A percentile compares a stretch with the other conserved stretches of the same genome.
Conservation (phyloP, 2,113 vertebrate genomes). For the Chaenogobius annularis region DNA sequence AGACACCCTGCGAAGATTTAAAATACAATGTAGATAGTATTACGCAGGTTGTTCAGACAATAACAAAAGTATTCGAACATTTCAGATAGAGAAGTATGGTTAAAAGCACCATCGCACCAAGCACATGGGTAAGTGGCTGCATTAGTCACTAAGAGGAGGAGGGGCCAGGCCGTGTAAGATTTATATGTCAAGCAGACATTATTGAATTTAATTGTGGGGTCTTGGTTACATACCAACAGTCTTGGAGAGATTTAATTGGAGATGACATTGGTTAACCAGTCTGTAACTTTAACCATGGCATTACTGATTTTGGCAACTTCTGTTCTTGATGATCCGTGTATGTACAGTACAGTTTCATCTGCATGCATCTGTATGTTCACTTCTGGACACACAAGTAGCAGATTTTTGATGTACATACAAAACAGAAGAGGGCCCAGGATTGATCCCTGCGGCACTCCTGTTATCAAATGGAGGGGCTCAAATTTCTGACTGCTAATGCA, state of each 20-base stretch:
- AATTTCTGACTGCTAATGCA: background rate
- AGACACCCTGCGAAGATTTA: too few species aligned
- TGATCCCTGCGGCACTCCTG: background rate
- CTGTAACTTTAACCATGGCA: background rate
- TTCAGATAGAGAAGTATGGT: too few species aligned
- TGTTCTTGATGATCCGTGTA: background rate
- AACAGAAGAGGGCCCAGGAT: background rate
- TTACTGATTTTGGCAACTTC: background rate
- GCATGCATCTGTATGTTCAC: background rate
- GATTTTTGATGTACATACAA: background rate
- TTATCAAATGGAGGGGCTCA: background rate
- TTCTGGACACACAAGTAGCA: background rate
- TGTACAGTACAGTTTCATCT: background rate
- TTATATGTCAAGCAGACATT: too few species aligned
- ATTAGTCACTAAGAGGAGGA: too few species aligned
- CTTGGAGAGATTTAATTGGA: background rate
- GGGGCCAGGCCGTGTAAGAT: too few species aligned
- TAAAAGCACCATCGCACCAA: too few species aligned
- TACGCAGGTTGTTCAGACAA: too few species aligned
- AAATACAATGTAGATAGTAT: too few species aligned
- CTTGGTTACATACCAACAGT: background rate
- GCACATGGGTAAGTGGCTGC: too few species aligned
- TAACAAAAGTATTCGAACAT: too few species aligned
- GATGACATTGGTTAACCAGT: background rate
- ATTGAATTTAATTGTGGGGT: background rate